Percentiles rank a stretch among this genome's conserved stretches.
phyloP scores from a whole-genome alignment of 2,113 vertebrate species.

The Ellobius talpinus region DNA sequence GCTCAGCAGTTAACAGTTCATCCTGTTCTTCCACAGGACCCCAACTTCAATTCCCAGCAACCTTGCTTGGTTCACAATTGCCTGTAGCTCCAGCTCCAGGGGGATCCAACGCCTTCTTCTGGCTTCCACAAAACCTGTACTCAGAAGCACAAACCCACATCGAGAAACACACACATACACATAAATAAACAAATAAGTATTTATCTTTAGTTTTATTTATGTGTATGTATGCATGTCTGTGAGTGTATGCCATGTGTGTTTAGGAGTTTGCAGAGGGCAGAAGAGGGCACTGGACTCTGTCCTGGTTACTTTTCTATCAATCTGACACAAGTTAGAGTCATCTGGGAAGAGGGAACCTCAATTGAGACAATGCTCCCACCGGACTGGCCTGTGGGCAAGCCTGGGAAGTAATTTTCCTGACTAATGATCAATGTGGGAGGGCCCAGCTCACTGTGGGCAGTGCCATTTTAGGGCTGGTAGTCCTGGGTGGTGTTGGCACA shows the following conservation, averaged over 20 bases:
- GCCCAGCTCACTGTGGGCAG: not conserved
- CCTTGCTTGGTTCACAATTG: not conserved
- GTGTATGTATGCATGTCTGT: not conserved
- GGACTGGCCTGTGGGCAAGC: not conserved
- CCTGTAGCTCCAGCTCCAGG: not conserved
- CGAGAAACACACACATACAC: not conserved
- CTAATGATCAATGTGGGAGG: not conserved
- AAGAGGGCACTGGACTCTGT: not conserved
- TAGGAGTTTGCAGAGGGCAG: not conserved
- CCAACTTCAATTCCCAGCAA: not conserved
- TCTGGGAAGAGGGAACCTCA: not conserved
- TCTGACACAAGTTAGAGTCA: not conserved
- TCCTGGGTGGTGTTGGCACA: not conserved
- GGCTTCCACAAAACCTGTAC: not conserved
- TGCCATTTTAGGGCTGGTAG: not conserved
- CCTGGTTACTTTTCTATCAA: not conserved
- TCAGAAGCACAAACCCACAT: not conserved
- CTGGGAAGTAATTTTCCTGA: not conserved
- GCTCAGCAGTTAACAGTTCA: not conserved
- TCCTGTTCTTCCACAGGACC: not conserved
- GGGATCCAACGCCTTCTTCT: not conserved
- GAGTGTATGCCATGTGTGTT: not conserved
- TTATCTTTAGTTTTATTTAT: not conserved
- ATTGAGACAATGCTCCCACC: not conserved
- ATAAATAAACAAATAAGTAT: not conserved